Conservation (phyloP, 2,113 vertebrate species). For the Cavia aperea region DNA sequence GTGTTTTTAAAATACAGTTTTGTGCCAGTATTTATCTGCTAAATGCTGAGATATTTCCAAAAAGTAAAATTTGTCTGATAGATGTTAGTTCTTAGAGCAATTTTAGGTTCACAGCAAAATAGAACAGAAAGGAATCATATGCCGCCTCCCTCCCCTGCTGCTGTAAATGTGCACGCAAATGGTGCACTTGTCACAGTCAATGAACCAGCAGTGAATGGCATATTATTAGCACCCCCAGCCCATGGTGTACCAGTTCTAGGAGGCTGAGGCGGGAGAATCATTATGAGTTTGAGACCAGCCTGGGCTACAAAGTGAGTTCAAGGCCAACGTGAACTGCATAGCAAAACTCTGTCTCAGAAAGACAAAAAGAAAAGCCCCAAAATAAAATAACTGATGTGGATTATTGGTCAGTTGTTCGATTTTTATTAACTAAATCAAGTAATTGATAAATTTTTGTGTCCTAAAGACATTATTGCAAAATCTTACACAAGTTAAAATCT, state of each 20-base stretch:
- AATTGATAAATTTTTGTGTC: neutral
- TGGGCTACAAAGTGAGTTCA: neutral
- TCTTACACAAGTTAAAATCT: neutral
- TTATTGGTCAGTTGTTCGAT: neutral
- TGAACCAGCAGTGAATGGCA: rapidly evolving
- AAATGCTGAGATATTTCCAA: neutral
- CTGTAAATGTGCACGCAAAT: neutral
- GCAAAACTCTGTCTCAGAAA: neutral
- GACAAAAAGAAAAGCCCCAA: neutral
- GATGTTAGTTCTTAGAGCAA: neutral
- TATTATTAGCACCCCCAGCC: neutral
- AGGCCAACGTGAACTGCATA: neutral
- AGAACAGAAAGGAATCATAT: neutral
- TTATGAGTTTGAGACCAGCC: neutral
- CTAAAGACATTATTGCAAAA: neutral
- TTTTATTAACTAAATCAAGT: constrained; percentile 30
- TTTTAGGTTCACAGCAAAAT: constrained; percentile 6
- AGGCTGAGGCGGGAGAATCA: neutral
- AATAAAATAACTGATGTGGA: neutral
- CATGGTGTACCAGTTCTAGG: neutral
- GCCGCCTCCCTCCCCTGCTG: too few species aligned
- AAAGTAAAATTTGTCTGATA: neutral
- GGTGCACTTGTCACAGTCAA: neutral
- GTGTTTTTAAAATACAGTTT: neutral
- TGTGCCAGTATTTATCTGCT: neutral